These are phyloP conservation scores for Malurus alboscapulatus DNA, from an alignment of 2,113 vertebrate genomes.

Conservation along the genomic window DNA sequence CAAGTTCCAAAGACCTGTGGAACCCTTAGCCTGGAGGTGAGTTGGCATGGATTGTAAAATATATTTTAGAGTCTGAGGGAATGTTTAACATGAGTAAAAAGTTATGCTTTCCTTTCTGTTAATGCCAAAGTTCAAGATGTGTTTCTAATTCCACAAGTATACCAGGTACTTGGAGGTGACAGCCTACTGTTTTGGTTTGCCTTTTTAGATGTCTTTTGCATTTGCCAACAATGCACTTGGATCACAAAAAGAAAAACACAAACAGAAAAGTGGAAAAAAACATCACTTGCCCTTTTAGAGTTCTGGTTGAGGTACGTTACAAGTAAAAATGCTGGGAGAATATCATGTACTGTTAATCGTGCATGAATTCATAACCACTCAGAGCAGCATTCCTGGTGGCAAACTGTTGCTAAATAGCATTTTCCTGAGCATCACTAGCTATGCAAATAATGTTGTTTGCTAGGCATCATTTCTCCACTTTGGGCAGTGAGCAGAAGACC, in stretches of 20 bases:
- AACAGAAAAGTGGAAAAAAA: background rate
- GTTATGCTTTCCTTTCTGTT: conserved; percentile 9
- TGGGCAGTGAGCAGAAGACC: background rate
- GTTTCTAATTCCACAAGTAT: background rate
- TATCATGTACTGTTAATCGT: background rate
- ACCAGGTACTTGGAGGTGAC: background rate
- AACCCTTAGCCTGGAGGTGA: conserved; percentile 7
- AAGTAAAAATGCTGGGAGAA: background rate
- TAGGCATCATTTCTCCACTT: background rate
- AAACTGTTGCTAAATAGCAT: background rate
- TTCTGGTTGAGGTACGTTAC: background rate
- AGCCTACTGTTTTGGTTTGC: conserved; percentile 6
- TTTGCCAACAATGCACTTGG: background rate
- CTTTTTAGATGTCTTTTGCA: conserved; percentile 1
- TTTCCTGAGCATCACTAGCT: background rate
- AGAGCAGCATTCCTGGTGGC: background rate
- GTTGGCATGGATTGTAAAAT: background rate
- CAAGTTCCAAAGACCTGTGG: background rate
- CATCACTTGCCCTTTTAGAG: background rate
- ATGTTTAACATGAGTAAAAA: background rate
- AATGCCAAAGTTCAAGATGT: conserved; percentile 17
- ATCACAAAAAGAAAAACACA: background rate
- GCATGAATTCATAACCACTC: background rate
- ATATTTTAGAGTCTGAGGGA: conserved; percentile 2
- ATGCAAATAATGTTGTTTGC: conserved; percentile 1